A percentile compares a stretch with the other conserved stretches of the same genome.
Evolutionary conservation across 2,797 vertebrate genomes (phyloP).

Genomic region (Malacoctenus gilli): DNA sequence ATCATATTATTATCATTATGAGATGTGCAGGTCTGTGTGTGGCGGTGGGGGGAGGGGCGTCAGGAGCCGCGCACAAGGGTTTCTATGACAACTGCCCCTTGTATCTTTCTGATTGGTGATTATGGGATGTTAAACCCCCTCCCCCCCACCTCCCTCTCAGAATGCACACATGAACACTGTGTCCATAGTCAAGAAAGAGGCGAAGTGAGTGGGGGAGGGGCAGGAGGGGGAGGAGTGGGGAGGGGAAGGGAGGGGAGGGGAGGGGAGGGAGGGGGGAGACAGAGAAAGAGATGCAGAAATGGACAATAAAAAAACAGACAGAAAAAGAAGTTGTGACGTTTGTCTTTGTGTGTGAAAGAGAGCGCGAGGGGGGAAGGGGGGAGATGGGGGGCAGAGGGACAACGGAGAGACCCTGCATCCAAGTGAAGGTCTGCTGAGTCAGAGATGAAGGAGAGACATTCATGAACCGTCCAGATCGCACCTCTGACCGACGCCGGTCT

Average conservation of each 20-base stretch:
- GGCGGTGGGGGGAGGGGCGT: slow-evolving; percentile 61
- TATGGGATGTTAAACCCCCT: slow-evolving; percentile 72
- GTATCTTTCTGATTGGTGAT: slow-evolving; percentile 80
- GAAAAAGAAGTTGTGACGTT: slow-evolving; percentile 53
- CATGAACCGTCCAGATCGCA: too few relatives aligned
- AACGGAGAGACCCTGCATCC: slow-evolving; percentile 4
- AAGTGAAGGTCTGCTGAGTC: slow-evolving; percentile 64
- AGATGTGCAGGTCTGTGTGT: slow-evolving; percentile 68
- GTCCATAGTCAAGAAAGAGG: slow-evolving; percentile 67
- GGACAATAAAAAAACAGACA: neutral
- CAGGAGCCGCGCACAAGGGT: slow-evolving; percentile 66
- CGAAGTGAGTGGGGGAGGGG: slow-evolving; percentile 57
- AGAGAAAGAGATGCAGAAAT: slow-evolving; percentile 11
- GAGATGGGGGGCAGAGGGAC: slow-evolving; percentile 51
- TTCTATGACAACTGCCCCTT: slow-evolving; percentile 80
- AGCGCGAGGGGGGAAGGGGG: slow-evolving; percentile 10
- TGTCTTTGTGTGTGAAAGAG: slow-evolving; percentile 38
- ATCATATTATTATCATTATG: slow-evolving; percentile 79
- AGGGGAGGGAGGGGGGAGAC: slow-evolving; percentile 53
- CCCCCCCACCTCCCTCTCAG: slow-evolving; percentile 8
- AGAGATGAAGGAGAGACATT: slow-evolving; percentile 25
- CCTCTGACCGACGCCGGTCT: too few relatives aligned
- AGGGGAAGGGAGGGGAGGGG: slow-evolving; percentile 63
- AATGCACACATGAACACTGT: slow-evolving; percentile 72
- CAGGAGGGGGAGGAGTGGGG: slow-evolving; percentile 46